Percentiles rank a stretch among this genome's conserved stretches.
Evolutionary conservation across 2,113 vertebrate genomes (phyloP).

Genomic region (Phodopus roborovskii): DNA sequence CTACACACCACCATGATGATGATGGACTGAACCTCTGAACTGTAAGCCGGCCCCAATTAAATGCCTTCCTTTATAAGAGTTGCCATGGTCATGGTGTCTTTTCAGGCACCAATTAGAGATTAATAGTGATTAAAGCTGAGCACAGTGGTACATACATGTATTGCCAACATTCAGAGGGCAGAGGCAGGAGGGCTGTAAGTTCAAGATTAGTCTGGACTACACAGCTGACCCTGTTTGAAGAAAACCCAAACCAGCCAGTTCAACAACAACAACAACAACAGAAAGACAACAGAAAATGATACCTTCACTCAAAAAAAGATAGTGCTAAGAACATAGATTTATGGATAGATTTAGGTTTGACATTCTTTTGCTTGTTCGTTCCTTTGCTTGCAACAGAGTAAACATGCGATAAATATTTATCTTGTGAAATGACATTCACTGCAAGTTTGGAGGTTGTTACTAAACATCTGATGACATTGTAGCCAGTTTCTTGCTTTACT

Average conservation of each 20-base stretch:
- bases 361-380: slow-evolving; percentile 54
- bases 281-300: not conserved
- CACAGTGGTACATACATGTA: not conserved
- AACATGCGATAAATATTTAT: slow-evolving; percentile 24
- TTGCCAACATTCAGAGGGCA: not conserved
- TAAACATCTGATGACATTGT: not conserved
- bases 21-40: not conserved
- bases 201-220: not conserved
- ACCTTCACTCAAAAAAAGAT: not conserved
- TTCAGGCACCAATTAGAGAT: not conserved
- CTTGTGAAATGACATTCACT: not conserved
- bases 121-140: not conserved
- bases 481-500: slow-evolving; percentile 32
- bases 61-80: not conserved
- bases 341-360: not conserved
- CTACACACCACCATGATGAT: not conserved
- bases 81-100: not conserved
- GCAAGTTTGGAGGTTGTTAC: not conserved
- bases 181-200: not conserved
- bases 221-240: not conserved
- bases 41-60: not conserved
- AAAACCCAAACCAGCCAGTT: not conserved
- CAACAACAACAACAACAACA: not conserved
- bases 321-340: slow-evolving; percentile 23
- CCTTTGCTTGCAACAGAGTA: not conserved